phyloP scores from a whole-genome alignment of 35 echinoderm and acorn worm genomes.

The Ophiothrix spiculata region DNA sequence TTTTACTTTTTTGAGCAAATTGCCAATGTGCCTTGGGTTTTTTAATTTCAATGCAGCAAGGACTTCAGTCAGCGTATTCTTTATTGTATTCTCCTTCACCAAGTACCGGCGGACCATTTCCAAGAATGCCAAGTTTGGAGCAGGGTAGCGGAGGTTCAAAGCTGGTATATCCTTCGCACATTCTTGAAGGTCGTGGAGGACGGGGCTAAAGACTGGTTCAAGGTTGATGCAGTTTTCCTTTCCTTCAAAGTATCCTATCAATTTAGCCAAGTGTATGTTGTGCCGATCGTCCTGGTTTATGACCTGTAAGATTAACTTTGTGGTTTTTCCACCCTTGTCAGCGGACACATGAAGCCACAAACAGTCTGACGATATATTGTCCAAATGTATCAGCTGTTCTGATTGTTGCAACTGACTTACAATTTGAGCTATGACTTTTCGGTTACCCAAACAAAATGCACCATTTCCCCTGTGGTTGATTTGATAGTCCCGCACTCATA shows the following conservation, averaged over 20 bases:
- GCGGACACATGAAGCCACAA: not conserved
- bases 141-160: not conserved
- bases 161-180: not conserved
- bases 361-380: not conserved
- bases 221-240: not conserved
- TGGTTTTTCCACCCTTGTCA: not conserved
- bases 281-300: not conserved
- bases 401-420: not conserved
- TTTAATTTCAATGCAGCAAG: no score
- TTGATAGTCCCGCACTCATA: not conserved
- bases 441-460: not conserved
- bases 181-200: not conserved
- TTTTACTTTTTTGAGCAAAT: no score
- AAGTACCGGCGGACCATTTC: no score
- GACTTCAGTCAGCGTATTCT: no score
- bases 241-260: not conserved
- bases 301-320: not conserved
- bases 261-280: not conserved
- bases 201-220: not conserved
- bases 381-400: not conserved
- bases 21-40: no score
- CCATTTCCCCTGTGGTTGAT: not conserved
- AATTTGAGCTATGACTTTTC: not conserved
- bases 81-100: no score
- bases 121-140: no score